Conservation (phyloP, 2,113 vertebrate genomes). For the Clarias magur region DNA sequence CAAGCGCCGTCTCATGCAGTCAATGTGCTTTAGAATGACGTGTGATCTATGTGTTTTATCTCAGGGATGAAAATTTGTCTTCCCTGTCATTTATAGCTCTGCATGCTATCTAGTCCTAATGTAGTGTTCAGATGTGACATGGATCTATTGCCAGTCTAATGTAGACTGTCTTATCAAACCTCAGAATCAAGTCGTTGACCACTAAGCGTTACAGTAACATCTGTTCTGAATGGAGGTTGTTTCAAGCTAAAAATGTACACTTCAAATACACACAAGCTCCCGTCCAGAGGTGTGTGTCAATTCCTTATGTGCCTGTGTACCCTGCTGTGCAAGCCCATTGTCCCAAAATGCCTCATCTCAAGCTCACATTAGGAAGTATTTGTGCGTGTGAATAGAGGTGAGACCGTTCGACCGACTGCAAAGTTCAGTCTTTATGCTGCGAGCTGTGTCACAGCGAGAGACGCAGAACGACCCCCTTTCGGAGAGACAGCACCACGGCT, state of each 20-base stretch:
- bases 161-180: background rate
- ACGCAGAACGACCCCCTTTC: constrained; percentile 15
- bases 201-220: background rate
- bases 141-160: background rate
- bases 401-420: constrained; percentile 22
- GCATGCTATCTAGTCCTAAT: background rate
- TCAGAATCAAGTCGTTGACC: background rate
- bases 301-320: background rate
- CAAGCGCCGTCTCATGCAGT: background rate
- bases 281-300: background rate
- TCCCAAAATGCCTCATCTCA: background rate
- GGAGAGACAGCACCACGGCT: background rate
- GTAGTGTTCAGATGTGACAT: too few species aligned
- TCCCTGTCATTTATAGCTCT: background rate
- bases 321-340: constrained; percentile 25
- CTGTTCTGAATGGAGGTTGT: background rate
- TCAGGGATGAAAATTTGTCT: background rate
- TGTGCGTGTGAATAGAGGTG: constrained; percentile 1
- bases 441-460: background rate
- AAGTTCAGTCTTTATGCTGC: constrained; percentile 37
- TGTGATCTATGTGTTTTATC: background rate
- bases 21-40: background rate
- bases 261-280: background rate
- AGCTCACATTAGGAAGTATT: constrained; percentile 18
- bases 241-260: background rate